Evolutionary conservation across 2,888 invertebrate species (phyloP), one percentile per base, ranked within the genome.

Genomic region (Linnaemya tessellans): DNA sequence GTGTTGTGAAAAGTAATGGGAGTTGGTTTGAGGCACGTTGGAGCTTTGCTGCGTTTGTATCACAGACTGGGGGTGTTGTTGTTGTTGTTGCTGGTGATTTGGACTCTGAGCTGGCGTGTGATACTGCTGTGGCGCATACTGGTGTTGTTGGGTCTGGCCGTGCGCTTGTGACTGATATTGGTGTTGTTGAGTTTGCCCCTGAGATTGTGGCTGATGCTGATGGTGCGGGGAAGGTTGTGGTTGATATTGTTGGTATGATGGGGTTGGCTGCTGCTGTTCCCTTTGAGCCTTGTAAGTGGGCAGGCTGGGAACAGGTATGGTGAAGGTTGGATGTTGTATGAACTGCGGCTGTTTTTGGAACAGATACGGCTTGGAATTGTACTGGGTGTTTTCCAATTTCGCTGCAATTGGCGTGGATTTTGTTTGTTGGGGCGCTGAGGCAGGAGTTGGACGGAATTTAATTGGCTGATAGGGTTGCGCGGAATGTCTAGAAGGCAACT

Each of bases 301-400:
- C 88, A 54, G 81, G 3, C 58, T 88, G 84, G 13, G 84, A 11
- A 89, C 87, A 38, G 78, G 77, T 0, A 89, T 87, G 7, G 88
- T 87, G 75, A 91, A 91, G 70, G 88, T 88, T 1, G 91, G 92
- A 71, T 90, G 90, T 46, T 91, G 91, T 68, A 89, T 88, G 68
- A 90, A 91, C 51, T 89, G 89, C 0, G 91, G 92, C 84, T 93
- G 94, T 35, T 92, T 90, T 87, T 93, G 92, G 35, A 91, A 93
- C 87, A 93, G 93, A 65, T 91, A 93, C 54, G 91, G 91, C 79
- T 25, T 88, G 2, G 79, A 41, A 30, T 71, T 82, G n/a, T 92
- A 90, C 86, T 90, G 89, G 1, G 88, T 67, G 62, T 88, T 90
- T 30, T 91, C 91, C 62, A 90, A 77, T 30, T 91, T 91, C 0